phyloP scores from a whole-genome alignment of 2,113 vertebrate species.

The Cebus imitator region DNA sequence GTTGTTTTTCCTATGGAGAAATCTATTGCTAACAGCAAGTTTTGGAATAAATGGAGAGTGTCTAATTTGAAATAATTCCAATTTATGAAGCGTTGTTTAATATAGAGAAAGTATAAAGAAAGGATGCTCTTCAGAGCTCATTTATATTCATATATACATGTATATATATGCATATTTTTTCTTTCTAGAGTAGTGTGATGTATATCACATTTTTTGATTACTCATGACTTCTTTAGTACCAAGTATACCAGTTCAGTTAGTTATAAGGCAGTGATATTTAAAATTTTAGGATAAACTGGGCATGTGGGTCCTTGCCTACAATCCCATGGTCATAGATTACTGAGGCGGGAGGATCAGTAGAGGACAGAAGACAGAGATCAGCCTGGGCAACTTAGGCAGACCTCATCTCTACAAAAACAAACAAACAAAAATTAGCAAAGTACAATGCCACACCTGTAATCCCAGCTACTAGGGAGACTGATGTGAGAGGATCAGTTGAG shows the following conservation, averaged over 20 bases:
- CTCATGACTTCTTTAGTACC: not conserved
- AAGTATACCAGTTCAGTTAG: not conserved
- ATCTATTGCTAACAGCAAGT: not conserved
- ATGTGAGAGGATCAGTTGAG: no score
- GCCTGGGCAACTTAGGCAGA: no score
- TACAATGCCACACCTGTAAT: no score
- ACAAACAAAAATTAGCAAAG: no score
- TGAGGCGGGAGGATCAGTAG: no score
- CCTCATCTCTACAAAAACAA: no score
- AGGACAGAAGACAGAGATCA: no score
- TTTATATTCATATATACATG: not conserved
- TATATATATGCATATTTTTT: not conserved
- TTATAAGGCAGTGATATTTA: not conserved
- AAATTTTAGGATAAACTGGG: not conserved
- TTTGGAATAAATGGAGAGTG: not conserved
- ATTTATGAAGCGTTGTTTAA: not conserved
- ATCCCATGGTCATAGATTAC: no score
- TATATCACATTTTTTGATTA: not conserved
- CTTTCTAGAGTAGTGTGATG: not conserved
- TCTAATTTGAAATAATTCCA: not conserved
- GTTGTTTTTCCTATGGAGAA: not conserved
- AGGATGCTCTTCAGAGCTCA: not conserved
- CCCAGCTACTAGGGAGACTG: no score
- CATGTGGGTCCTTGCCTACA: no score
- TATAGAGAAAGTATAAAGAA: not conserved